phyloP scores from a whole-genome alignment of 35 echinoderm and acorn worm species.

The Eucidaris tribuloides region DNA sequence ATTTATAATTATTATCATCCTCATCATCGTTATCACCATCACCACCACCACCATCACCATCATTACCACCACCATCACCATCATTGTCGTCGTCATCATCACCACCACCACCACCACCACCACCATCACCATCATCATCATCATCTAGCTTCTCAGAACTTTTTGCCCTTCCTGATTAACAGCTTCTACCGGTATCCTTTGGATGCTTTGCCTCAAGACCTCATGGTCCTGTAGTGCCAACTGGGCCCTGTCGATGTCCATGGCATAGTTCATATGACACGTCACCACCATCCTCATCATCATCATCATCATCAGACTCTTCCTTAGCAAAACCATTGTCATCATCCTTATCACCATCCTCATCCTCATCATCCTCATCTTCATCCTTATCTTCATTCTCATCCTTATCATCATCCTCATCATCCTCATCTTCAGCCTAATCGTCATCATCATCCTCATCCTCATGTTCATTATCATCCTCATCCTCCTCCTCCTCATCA shows the following conservation, averaged over 20 bases:
- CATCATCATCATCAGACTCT: too few species aligned
- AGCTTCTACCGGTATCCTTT: conserved; percentile 74
- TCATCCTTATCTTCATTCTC: too few species aligned
- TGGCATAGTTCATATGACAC: conserved; percentile 56
- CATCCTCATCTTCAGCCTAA: too few species aligned
- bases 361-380: too few species aligned
- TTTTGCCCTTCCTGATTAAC: conserved; percentile 89
- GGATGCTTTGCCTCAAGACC: conserved; percentile 45
- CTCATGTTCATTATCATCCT: too few species aligned
- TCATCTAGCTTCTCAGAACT: conserved; percentile 64
- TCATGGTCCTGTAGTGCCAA: conserved; percentile 75
- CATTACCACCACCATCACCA: not conserved
- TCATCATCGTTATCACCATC: not conserved
- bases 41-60: not conserved
- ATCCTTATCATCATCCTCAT: too few species aligned
- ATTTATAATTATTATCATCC: not conserved
- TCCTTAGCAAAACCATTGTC: too few species aligned
- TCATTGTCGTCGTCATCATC: not conserved
- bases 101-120: not conserved
- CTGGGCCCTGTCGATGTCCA: conserved; percentile 68
- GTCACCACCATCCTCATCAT: too few species aligned
- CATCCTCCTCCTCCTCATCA: too few species aligned
- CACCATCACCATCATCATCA: not conserved
- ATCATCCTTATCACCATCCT: too few species aligned
- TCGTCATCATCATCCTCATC: too few species aligned